A percentile compares a stretch with the other conserved stretches of the same genome.
Conservation (phyloP, 2,888 invertebrate genomes). For the Lasioglossum vierecki region DNA sequence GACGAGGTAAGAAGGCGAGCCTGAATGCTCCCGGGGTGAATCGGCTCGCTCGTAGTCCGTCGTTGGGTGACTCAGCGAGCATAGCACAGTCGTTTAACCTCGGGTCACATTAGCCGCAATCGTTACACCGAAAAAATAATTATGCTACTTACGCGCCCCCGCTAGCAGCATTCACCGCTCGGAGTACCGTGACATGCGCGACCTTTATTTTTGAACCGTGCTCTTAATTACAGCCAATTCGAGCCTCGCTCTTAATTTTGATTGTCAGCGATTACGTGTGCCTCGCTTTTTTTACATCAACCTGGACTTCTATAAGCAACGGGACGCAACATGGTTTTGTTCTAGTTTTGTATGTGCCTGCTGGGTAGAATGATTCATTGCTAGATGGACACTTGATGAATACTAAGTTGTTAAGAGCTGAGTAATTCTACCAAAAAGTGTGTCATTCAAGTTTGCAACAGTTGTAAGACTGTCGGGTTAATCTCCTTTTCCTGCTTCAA, state of each 20-base stretch:
- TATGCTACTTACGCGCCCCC: slow-evolving; percentile 31
- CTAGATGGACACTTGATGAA: background rate
- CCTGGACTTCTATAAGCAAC: background rate
- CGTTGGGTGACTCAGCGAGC: slow-evolving; percentile 39
- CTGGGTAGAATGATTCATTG: background rate
- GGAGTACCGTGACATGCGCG: slow-evolving; percentile 17
- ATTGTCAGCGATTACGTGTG: background rate
- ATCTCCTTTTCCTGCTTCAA: background rate
- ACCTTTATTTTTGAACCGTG: slow-evolving; percentile 61
- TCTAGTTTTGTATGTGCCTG: background rate
- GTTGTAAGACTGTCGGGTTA: background rate
- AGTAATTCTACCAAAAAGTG: background rate
- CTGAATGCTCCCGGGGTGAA: slow-evolving; percentile 16
- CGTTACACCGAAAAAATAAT: slow-evolving; percentile 66
- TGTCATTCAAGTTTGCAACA: background rate
- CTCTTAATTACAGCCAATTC: slow-evolving; percentile 74
- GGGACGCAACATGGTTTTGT: background rate
- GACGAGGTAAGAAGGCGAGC: slow-evolving; percentile 37
- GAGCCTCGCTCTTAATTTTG: slow-evolving; percentile 35
- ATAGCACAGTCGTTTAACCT: slow-evolving; percentile 45
- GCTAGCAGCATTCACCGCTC: slow-evolving; percentile 8
- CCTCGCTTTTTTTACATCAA: background rate
- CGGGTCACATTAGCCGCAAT: slow-evolving; percentile 51
- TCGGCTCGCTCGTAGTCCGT: background rate
- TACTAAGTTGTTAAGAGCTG: background rate